phyloP scores from a whole-genome alignment of 2,797 vertebrate species.

The Hypotaenidia philippensis region DNA sequence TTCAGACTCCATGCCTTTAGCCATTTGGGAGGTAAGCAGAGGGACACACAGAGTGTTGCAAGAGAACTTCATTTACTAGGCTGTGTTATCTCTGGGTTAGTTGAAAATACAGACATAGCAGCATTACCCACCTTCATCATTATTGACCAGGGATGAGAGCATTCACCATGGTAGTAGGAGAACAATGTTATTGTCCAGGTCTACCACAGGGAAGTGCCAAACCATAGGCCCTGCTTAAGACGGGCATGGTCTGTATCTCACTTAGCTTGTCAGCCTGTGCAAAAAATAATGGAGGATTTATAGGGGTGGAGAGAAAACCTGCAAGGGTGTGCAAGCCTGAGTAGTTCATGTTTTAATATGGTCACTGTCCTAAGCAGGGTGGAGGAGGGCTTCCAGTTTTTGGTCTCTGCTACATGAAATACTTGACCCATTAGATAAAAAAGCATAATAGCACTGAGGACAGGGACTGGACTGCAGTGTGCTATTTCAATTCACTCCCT shows the following conservation, averaged over 20 bases:
- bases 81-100: neutral
- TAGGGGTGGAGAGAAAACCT: neutral
- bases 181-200: neutral
- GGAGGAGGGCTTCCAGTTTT: neutral
- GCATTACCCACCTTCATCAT: neutral
- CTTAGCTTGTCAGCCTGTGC: neutral
- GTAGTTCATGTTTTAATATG: neutral
- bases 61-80: neutral
- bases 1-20: neutral
- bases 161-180: neutral
- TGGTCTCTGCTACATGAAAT: neutral
- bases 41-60: neutral
- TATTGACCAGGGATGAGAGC: neutral
- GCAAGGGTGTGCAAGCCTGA: neutral
- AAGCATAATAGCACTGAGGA: neutral
- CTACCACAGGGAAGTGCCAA: neutral
- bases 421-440: conserved; percentile 7
- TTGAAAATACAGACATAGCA: neutral
- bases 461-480: neutral
- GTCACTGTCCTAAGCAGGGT: neutral
- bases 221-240: neutral
- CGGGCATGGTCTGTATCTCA: neutral
- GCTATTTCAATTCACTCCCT: neutral
- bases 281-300: neutral
- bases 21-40: neutral